Conservation (phyloP, 2,888 invertebrate species). For the Euplagia quadripunctaria region DNA sequence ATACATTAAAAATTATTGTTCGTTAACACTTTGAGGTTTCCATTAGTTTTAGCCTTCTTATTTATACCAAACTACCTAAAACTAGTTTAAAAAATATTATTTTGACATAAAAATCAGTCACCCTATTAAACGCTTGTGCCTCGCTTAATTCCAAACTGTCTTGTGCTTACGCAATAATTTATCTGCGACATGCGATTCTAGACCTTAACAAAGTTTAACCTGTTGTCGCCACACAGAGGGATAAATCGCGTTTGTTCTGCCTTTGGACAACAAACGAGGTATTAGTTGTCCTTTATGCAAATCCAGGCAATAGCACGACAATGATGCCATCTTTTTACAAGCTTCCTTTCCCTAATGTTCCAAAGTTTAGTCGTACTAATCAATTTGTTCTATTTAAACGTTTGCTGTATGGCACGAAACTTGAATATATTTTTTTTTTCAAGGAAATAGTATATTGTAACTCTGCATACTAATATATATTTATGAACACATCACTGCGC, state of each 20-base stretch:
- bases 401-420: conserved; percentile 11
- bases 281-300: conserved; percentile 74
- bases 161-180: not conserved
- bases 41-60: too few relatives aligned
- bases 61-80: too few relatives aligned
- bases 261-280: conserved; percentile 56
- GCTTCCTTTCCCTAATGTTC: conserved; percentile 53
- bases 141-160: not conserved
- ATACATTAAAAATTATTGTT: not conserved
- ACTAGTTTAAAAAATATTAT: too few relatives aligned
- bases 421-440: not conserved
- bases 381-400: conserved; percentile 44
- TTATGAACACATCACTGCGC: not conserved
- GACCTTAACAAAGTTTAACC: not conserved
- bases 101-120: too few relatives aligned
- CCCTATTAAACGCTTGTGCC: not conserved
- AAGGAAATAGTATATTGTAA: not conserved
- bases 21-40: not conserved
- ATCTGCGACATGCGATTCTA: not conserved
- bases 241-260: conserved; percentile 55
- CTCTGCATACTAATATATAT: not conserved
- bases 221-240: not conserved
- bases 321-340: conserved; percentile 50
- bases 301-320: conserved; percentile 78
- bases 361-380: conserved; percentile 51